Evolutionary conservation across 2,888 invertebrate genomes (phyloP).

Genomic region (Pandemis heparana): DNA sequence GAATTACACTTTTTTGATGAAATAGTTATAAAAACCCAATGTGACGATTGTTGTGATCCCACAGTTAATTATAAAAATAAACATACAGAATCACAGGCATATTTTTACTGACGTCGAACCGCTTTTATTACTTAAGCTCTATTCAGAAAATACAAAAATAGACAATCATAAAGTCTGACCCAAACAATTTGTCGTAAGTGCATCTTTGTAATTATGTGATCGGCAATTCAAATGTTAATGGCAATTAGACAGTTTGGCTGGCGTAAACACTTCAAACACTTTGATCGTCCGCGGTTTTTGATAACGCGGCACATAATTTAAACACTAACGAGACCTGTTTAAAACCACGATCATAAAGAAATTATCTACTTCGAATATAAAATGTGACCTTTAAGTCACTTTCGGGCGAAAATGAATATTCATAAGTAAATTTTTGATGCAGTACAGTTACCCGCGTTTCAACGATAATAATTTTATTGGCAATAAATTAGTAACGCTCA

Average conservation of each 20-base stretch:
- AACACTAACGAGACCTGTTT: slow-evolving; percentile 16
- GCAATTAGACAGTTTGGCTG: slow-evolving; percentile 8
- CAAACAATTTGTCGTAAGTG: slow-evolving; percentile 28
- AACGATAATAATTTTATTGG: not conserved
- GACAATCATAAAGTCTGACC: not conserved
- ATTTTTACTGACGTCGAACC: too few species aligned
- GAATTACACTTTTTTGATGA: too few species aligned
- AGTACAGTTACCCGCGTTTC: not conserved
- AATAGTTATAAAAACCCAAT: too few species aligned
- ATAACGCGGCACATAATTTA: slow-evolving; percentile 21
- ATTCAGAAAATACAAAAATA: not conserved
- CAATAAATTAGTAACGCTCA: not conserved
- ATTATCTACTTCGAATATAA: slow-evolving; percentile 15
- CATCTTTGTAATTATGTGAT: slow-evolving; percentile 33
- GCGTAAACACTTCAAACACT: slow-evolving; percentile 3
- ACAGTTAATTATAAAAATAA: not conserved
- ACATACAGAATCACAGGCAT: not conserved
- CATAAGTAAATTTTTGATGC: not conserved
- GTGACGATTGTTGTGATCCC: too few species aligned
- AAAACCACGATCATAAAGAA: slow-evolving; percentile 20
- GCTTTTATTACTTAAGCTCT: too few species aligned
- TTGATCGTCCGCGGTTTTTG: slow-evolving; percentile 22
- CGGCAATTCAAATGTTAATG: slow-evolving; percentile 34
- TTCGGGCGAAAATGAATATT: slow-evolving; percentile 6
- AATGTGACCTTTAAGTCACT: slow-evolving; percentile 25